These are phyloP conservation scores for Cyanoderma ruficeps DNA, from an alignment of 2,113 vertebrate genomes.

Conservation along the genomic window DNA sequence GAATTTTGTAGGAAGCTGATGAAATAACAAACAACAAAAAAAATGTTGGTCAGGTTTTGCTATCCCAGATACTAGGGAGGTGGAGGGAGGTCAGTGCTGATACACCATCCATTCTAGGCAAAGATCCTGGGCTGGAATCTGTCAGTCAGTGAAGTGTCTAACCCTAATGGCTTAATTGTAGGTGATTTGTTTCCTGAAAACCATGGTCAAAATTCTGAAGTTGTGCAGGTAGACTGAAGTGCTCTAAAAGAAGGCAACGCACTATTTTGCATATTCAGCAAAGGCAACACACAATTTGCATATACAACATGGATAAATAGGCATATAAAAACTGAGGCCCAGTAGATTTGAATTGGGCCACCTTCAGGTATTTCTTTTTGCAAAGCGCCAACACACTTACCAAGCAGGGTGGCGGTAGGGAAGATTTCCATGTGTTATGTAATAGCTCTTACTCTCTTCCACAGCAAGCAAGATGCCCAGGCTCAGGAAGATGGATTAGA, in stretches of 20 bases:
- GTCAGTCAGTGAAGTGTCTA: not conserved
- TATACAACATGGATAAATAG: accelerated
- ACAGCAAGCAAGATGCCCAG: no score
- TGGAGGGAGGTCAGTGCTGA: not conserved
- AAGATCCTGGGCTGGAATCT: not conserved
- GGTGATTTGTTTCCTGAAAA: not conserved
- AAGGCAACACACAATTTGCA: no score
- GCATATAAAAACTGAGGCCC: accelerated
- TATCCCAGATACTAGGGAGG: not conserved
- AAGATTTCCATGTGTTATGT: not conserved
- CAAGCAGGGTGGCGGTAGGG: no score
- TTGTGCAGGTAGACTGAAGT: not conserved
- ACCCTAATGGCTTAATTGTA: not conserved
- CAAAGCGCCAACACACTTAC: not conserved
- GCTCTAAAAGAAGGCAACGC: not conserved
- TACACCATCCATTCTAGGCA: not conserved
- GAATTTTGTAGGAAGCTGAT: not conserved
- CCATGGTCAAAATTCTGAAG: not conserved
- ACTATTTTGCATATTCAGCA: accelerated
- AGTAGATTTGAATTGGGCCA: not conserved
- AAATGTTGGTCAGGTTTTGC: not conserved
- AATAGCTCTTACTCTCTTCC: not conserved
- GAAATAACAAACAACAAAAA: not conserved
- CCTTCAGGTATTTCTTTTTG: not conserved
- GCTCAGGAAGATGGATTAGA: not conserved